A percentile compares a stretch with the other conserved stretches of the same genome.
phyloP scores from a whole-genome alignment of 2,797 vertebrate species.

The Sarcophilus harrisii region DNA sequence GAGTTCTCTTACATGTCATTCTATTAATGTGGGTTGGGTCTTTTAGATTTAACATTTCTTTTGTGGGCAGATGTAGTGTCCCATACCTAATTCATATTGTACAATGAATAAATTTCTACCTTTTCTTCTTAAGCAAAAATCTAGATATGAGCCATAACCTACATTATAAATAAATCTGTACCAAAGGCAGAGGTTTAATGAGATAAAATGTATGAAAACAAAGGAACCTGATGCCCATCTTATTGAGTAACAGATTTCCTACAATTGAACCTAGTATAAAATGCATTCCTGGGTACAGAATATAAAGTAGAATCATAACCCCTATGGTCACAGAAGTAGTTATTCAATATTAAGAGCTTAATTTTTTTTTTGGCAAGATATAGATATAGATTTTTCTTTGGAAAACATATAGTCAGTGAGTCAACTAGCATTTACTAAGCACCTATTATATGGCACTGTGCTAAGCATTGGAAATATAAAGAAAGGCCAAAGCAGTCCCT shows the following conservation, averaged over 20 bases:
- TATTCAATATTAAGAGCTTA: not conserved
- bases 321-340: not conserved
- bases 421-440: not conserved
- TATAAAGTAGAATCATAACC: not conserved
- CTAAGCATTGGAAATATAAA: not conserved
- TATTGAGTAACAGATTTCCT: not conserved
- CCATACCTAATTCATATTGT: not conserved
- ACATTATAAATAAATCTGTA: not conserved
- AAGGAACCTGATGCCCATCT: not conserved
- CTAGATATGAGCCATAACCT: not conserved
- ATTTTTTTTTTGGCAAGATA: not conserved
- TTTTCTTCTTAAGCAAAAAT: not conserved
- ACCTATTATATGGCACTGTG: not conserved
- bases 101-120: not conserved
- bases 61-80: not conserved
- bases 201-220: not conserved
- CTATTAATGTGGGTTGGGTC: not conserved
- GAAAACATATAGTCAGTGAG: not conserved
- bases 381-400: not conserved
- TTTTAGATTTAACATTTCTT: not conserved
- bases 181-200: not conserved
- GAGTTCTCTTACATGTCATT: not conserved
- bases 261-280: not conserved
- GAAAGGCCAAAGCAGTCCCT: not conserved
- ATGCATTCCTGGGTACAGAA: not conserved